Percentiles rank a stretch among this genome's conserved stretches.
Conservation (phyloP, 2,888 invertebrate species). For the Peribatodes rhomboidaria region DNA sequence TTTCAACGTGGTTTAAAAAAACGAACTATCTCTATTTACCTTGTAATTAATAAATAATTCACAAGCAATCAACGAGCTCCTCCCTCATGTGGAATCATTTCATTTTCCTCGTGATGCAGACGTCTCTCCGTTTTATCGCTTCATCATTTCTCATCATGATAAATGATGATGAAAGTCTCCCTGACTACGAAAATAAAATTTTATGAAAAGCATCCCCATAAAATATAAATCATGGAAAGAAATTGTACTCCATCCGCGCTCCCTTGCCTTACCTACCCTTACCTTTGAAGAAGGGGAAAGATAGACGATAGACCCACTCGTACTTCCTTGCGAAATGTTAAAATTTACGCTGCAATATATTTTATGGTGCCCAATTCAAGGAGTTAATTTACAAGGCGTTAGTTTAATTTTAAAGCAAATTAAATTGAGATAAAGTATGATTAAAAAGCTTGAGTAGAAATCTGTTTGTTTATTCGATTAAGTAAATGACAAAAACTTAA, state of each 20-base stretch:
- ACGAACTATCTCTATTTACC: background rate
- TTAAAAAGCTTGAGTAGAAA: background rate
- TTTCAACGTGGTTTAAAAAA: no score
- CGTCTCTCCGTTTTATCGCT: slow-evolving; percentile 21
- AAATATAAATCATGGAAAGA: slow-evolving; percentile 39
- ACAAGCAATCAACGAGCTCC: background rate
- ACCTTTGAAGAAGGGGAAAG: slow-evolving; percentile 19
- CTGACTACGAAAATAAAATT: slow-evolving; percentile 35
- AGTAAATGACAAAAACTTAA: no score
- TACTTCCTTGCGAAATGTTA: slow-evolving; percentile 2
- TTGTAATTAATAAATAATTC: slow-evolving; percentile 1
- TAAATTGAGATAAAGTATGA: background rate
- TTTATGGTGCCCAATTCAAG: slow-evolving; percentile 20
- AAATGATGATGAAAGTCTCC: slow-evolving; percentile 32
- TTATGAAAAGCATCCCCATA: slow-evolving; percentile 38
- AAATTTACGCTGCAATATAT: slow-evolving; percentile 25
- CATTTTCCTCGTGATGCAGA: slow-evolving; percentile 3
- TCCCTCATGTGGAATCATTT: slow-evolving; percentile 5
- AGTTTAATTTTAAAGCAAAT: slow-evolving; percentile 12
- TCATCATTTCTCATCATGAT: slow-evolving; percentile 36
- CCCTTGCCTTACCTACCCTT: slow-evolving; percentile 21
- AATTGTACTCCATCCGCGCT: slow-evolving; percentile 30
- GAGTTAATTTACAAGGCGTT: slow-evolving; percentile 19
- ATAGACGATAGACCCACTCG: slow-evolving; percentile 7
- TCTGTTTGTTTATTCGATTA: no score